Conservation (phyloP, 2,113 vertebrate genomes). For the Seriola rivoliana region DNA sequence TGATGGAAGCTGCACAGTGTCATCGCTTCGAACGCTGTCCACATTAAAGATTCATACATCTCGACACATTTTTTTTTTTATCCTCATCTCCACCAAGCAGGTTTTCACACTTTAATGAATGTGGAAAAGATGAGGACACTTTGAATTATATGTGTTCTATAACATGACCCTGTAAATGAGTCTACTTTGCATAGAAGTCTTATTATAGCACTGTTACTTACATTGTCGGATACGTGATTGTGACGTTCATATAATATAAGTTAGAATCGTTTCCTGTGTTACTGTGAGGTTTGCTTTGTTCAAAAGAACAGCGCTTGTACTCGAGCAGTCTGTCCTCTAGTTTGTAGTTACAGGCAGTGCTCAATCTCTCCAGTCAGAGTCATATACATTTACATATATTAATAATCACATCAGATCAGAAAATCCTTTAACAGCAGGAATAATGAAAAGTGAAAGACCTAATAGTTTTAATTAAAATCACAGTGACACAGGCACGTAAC, state of each 20-base stretch:
- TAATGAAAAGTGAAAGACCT: conserved; percentile 72
- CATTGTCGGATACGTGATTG: neutral
- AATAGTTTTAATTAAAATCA: conserved; percentile 77
- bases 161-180: neutral
- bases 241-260: neutral
- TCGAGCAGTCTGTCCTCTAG: conserved; percentile 1
- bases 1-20: conserved; percentile 28
- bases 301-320: neutral
- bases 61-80: conserved; percentile 8
- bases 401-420: conserved; percentile 49
- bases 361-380: neutral
- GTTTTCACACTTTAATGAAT: conserved; percentile 53
- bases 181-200: conserved; percentile 1
- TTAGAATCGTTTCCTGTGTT: neutral
- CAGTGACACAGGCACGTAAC: conserved; percentile 48
- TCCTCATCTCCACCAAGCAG: conserved; percentile 58
- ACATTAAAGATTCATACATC: conserved; percentile 67
- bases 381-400: neutral
- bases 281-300: conserved; percentile 18
- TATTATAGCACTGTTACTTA: neutral
- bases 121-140: conserved; percentile 39
- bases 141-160: conserved; percentile 15
- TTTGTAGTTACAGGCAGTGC: neutral
- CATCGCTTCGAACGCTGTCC: conserved; percentile 59
- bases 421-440: conserved; percentile 63